These are phyloP conservation scores for Melanchra persicariae DNA, from an alignment of 2,888 invertebrate genomes.

Conservation along the genomic window DNA sequence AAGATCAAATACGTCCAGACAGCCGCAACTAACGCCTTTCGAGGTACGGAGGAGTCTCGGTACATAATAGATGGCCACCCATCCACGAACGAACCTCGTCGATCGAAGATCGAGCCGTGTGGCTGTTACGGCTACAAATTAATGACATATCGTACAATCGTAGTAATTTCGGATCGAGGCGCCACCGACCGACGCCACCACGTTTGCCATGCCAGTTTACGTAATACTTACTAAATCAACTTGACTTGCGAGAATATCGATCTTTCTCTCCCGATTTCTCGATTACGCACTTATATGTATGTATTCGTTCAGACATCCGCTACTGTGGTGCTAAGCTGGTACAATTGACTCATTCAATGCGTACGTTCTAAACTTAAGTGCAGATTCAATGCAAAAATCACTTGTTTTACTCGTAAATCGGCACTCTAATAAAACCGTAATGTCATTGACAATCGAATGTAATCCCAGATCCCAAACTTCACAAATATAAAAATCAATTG, in stretches of 20 bases:
- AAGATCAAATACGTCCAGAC: neutral
- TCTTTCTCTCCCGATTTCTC: constrained; percentile 79
- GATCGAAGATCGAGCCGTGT: too few species aligned
- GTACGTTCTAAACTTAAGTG: neutral
- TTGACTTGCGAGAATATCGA: constrained; percentile 75
- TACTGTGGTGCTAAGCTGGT: constrained; percentile 5
- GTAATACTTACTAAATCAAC: constrained; percentile 66
- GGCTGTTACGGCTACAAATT: too few species aligned
- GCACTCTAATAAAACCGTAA: too few species aligned
- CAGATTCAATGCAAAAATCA: neutral
- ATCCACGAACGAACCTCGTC: too few species aligned
- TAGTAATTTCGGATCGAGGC: constrained; percentile 20
- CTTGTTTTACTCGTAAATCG: too few species aligned
- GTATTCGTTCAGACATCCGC: constrained; percentile 33
- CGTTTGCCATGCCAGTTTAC: constrained; percentile 41
- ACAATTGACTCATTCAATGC: constrained; percentile 7
- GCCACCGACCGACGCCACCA: constrained; percentile 23
- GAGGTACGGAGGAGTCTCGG: too few species aligned
- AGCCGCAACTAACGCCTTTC: too few species aligned
- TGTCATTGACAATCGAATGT: too few species aligned
- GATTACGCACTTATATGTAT: constrained; percentile 67
- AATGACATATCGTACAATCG: neutral
- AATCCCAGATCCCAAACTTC: too few species aligned
- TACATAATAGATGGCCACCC: too few species aligned
- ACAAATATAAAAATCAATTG: too few species aligned